Conservation (phyloP, 2,888 invertebrate genomes). For the Chrysolina haemoptera region DNA sequence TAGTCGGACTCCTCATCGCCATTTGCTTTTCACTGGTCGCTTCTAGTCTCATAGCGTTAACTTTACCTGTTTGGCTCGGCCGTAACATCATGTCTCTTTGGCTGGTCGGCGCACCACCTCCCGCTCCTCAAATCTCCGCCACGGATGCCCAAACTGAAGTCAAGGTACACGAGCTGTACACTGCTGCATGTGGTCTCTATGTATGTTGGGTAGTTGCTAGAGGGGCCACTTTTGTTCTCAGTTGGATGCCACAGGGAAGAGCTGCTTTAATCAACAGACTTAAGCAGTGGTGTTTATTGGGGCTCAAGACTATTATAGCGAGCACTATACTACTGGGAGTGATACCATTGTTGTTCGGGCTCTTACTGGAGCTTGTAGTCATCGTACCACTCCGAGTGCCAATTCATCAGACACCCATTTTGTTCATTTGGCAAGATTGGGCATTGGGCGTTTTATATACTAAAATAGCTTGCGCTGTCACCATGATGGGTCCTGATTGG, state of each 20-base stretch:
- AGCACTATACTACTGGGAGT: conserved; percentile 86
- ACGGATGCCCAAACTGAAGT: conserved; percentile 58
- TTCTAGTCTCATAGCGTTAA: conserved; percentile 87
- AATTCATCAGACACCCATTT: conserved; percentile 89
- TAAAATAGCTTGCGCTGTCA: conserved; percentile 96
- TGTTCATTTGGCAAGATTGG: conserved; percentile 97
- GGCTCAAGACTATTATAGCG: conserved; percentile 84
- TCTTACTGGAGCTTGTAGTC: conserved; percentile 91
- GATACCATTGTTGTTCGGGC: conserved; percentile 92
- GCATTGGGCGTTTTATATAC: conserved; percentile 97
- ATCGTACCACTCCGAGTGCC: conserved; percentile 95
- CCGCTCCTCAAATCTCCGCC: conserved; percentile 64
- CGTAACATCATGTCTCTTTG: conserved; percentile 90
- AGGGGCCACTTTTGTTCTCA: conserved; percentile 84
- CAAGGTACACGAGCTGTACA: conserved; percentile 93
- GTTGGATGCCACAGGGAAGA: conserved; percentile 93
- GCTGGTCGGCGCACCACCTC: conserved; percentile 76
- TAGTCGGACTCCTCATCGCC: conserved; percentile 79
- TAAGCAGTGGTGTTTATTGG: conserved; percentile 82
- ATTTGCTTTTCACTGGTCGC: conserved; percentile 89
- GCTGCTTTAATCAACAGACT: conserved; percentile 81
- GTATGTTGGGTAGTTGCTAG: conserved; percentile 94
- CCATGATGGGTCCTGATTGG: conserved; percentile 99
- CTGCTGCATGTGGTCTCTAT: conserved; percentile 94
- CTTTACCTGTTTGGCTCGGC: conserved; percentile 93